Evolutionary conservation across 2,113 vertebrate genomes (phyloP).

Genomic region (Bungarus multicinctus): DNA sequence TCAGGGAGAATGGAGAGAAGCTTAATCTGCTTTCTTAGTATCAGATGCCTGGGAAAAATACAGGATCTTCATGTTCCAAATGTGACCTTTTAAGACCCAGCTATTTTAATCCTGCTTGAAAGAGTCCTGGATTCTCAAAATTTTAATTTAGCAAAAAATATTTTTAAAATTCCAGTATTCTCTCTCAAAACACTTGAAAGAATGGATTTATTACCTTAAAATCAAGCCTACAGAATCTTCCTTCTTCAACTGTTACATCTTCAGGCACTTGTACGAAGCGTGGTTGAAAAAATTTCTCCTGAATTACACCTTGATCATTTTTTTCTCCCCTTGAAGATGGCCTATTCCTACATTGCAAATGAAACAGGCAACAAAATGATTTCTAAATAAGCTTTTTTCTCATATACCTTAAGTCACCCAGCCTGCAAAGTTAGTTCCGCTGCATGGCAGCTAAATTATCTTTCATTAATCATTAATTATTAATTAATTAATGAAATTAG

Average conservation of each 20-base stretch:
- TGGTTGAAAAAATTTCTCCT: constrained; percentile 93
- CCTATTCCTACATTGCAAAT: constrained; percentile 74
- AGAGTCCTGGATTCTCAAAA: not conserved
- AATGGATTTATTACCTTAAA: constrained; percentile 80
- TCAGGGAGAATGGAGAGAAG: not conserved
- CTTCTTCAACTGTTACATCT: constrained; percentile 87
- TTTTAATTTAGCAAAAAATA: not conserved
- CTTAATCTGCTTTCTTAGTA: not conserved
- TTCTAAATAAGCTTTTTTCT: not conserved
- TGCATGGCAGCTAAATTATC: not conserved
- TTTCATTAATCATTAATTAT: too few relatives aligned
- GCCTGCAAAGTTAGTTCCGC: not conserved
- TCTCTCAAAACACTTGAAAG: constrained; percentile 1
- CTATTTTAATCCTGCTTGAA: not conserved
- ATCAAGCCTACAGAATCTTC: constrained; percentile 91
- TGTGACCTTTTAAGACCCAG: not conserved
- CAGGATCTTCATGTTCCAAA: not conserved
- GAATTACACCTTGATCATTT: constrained; percentile 82
- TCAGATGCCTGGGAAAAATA: not conserved
- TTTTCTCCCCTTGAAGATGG: constrained; percentile 77
- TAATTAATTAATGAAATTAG: not conserved
- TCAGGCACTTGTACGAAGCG: constrained; percentile 90
- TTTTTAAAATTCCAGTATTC: not conserved
- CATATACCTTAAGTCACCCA: not conserved
- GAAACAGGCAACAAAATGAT: not conserved